Percentiles rank a stretch among this genome's conserved stretches.
These are phyloP conservation scores for Rhodinocichla rosea DNA, from an alignment of 2,113 vertebrate species.

Conservation along the genomic window DNA sequence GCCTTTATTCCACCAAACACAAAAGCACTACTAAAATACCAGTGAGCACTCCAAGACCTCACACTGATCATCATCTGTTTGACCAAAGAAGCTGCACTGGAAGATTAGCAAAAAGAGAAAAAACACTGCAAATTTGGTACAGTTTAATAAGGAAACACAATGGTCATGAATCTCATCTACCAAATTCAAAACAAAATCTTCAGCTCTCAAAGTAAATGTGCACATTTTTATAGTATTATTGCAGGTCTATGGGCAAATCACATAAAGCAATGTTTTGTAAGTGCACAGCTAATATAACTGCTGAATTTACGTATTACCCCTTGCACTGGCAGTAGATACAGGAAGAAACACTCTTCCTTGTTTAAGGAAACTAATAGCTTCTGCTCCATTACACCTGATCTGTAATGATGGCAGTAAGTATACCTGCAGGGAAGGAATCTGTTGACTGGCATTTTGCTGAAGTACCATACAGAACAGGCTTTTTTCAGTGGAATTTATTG, in stretches of 20 bases:
- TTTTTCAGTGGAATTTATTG: conserved; percentile 68
- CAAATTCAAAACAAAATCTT: conserved; percentile 42
- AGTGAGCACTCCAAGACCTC: background rate
- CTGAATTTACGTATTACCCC: conserved; percentile 61
- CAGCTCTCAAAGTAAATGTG: conserved; percentile 32
- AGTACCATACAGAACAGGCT: background rate
- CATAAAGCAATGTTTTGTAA: background rate
- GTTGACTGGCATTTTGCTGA: conserved; percentile 69
- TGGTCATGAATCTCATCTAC: background rate
- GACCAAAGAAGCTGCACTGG: background rate
- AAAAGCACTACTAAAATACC: background rate
- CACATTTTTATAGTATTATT: conserved; percentile 30
- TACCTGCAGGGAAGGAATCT: conserved; percentile 72
- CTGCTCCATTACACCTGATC: conserved; percentile 81
- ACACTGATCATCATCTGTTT: background rate
- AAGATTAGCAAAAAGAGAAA: background rate
- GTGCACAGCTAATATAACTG: conserved; percentile 17
- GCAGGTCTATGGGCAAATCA: conserved; percentile 49
- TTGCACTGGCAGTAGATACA: conserved; percentile 35
- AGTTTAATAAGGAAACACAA: background rate
- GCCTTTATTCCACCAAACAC: background rate
- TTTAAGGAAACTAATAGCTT: conserved; percentile 78
- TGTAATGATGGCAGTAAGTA: conserved; percentile 69
- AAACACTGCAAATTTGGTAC: fast-evolving
- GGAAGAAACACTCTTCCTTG: conserved; percentile 67